Evolutionary conservation across 2,113 vertebrate genomes (phyloP), one percentile per base, ranked within the genome.

Genomic region (Microtus montanus): DNA sequence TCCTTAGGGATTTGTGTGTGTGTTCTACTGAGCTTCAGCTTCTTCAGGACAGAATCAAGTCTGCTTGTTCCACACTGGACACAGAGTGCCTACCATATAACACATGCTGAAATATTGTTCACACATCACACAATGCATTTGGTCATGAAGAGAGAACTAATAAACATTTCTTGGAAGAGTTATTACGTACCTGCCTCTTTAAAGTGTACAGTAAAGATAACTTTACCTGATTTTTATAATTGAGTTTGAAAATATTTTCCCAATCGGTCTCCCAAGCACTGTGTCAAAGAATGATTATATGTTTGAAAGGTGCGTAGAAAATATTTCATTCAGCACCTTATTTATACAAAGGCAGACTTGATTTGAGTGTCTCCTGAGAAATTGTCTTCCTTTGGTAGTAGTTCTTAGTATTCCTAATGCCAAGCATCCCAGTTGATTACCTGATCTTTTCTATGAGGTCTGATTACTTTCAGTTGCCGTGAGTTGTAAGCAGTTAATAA

Each of bases 191-290:
- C 14, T 74, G 4, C 71, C 68, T 35, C 38, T 78, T 82, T 58
- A 80, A 44, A 80, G 33, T 92, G 71, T 64, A 33, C 84, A 30
- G 35, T 83, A 54, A 10, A 93, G 5, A 64, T 86, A 61, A 63
- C 4, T 90, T 90, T 33, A 49, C 64, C 41, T 7, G 30, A 3
- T 78, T 94, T 94, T 82, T 73, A 22, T 7, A 75, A 35, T 66
- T 95, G 10, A 70, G 5, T 63, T 82, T 63, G 52, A 91, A 87
- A 93, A 38, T 91, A 28, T 35, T 38, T 93, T 93, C 61, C 87
- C 74, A 58, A 9, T 28, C 49, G 17, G 33, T 91, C 30, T 61
- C 52, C 26, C 54, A 41, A 74, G 63, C 38, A 54, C 61, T 61
- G 1, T 47, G 8, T 84, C 54, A 47, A 75, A 75, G 58, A 85